Evolutionary conservation across 64 coral and sea anemone species (phyloP).

Genomic region (Exaiptasia diaphana): DNA sequence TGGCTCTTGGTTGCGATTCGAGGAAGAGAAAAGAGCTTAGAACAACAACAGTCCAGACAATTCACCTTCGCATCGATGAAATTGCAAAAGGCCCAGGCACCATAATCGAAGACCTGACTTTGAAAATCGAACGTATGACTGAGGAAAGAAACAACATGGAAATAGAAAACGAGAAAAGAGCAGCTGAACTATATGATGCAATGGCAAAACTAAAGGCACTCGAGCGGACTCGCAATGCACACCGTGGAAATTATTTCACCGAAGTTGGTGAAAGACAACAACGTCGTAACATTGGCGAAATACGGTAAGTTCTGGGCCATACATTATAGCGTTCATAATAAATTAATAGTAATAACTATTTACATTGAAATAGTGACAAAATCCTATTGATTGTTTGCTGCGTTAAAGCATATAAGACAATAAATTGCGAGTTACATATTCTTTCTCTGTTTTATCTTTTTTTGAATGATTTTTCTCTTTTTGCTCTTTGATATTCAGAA

Average conservation of each 20-base stretch:
- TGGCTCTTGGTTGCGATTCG: too few relatives aligned
- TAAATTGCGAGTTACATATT: too few relatives aligned
- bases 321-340: neutral
- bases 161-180: neutral
- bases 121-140: neutral
- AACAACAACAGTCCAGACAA: too few relatives aligned
- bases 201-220: neutral
- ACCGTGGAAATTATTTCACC: neutral
- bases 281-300: neutral
- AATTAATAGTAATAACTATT: neutral
- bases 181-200: neutral
- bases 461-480: too few relatives aligned
- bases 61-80: neutral
- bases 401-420: too few relatives aligned
- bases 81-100: neutral
- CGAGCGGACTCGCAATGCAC: neutral
- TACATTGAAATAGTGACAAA: too few relatives aligned
- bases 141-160: neutral
- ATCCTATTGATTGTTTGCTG: too few relatives aligned
- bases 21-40: too few relatives aligned
- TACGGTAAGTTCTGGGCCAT: neutral
- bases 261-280: neutral
- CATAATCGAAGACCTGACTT: neutral
- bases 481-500: too few relatives aligned
- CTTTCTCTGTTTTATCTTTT: too few relatives aligned